Evolutionary conservation across 2,888 invertebrate species (phyloP).

Genomic region (Physocephala rufipes): DNA sequence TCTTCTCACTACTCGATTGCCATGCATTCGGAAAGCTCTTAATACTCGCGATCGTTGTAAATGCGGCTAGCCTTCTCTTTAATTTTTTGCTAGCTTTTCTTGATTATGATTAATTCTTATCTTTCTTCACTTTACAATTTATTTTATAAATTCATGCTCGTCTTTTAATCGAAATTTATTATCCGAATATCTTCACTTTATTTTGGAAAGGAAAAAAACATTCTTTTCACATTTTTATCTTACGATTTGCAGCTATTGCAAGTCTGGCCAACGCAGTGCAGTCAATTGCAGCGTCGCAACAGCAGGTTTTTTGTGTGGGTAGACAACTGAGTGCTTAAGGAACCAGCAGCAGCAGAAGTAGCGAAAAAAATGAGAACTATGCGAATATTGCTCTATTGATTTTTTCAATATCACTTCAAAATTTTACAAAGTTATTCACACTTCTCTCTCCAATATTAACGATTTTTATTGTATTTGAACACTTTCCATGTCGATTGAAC

Average conservation of each 20-base stretch:
- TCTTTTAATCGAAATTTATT: too few species aligned
- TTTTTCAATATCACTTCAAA: slow-evolving; percentile 21
- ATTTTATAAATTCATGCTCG: not conserved
- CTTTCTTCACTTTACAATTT: slow-evolving; percentile 7
- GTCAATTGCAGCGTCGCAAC: slow-evolving; percentile 33
- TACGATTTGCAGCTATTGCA: slow-evolving; percentile 6
- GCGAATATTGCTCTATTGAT: slow-evolving; percentile 39
- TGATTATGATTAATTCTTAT: slow-evolving; percentile 18
- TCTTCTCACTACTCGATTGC: not conserved
- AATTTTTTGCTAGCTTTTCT: slow-evolving; percentile 17
- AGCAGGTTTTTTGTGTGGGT: slow-evolving; percentile 42
- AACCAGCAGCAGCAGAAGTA: slow-evolving; percentile 36
- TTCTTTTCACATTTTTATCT: slow-evolving; percentile 31
- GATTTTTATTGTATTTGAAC: slow-evolving; percentile 22
- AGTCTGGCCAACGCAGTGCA: slow-evolving; percentile 14
- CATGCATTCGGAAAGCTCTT: slow-evolving; percentile 3
- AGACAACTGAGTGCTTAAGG: slow-evolving; percentile 48
- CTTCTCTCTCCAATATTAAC: slow-evolving; percentile 12
- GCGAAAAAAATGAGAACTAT: slow-evolving; percentile 31
- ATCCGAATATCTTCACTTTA: slow-evolving; percentile 19
- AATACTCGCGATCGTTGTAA: slow-evolving; percentile 17
- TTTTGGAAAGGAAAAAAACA: slow-evolving; percentile 4
- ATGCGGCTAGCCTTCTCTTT: too few species aligned
- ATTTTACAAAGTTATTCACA: slow-evolving; percentile 3
- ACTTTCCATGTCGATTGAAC: slow-evolving; percentile 43